These are phyloP conservation scores for Leucoraja ocellata DNA, from an alignment of 2,797 vertebrate genomes.

Conservation along the genomic window DNA sequence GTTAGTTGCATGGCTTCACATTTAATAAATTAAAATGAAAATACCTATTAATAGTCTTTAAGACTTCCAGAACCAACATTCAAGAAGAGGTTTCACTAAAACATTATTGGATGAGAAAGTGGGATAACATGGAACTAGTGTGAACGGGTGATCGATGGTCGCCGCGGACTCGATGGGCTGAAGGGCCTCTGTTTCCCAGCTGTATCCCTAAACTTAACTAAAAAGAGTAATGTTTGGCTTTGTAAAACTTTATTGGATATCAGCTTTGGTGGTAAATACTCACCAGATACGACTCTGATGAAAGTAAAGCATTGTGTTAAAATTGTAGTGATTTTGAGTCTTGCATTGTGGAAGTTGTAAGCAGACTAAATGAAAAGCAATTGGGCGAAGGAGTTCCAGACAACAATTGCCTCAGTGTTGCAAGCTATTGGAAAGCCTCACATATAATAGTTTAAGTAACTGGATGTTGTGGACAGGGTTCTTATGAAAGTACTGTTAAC, in stretches of 20 bases:
- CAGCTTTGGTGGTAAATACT: background rate
- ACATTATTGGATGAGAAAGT: no score
- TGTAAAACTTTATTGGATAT: background rate
- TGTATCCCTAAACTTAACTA: no score
- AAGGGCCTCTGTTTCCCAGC: no score
- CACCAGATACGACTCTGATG: background rate
- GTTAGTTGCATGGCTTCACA: background rate
- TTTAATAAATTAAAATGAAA: no score
- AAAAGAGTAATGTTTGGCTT: background rate
- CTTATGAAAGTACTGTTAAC: background rate
- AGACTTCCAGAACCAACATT: background rate
- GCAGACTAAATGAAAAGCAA: constrained; percentile 14
- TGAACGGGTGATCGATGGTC: no score
- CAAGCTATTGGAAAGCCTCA: background rate
- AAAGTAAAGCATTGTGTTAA: background rate
- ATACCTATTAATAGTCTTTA: no score
- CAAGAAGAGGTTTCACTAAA: background rate
- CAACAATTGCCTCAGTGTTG: background rate
- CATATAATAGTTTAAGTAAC: background rate
- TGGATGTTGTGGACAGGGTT: background rate
- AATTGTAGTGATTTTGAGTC: background rate
- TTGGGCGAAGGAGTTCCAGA: background rate
- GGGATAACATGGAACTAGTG: no score
- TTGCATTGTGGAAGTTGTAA: background rate
- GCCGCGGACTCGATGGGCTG: no score